A percentile compares a stretch with the other conserved stretches of the same genome.
Conservation (phyloP, 2,797 vertebrate genomes). For the Leptoclinus maculatus region DNA sequence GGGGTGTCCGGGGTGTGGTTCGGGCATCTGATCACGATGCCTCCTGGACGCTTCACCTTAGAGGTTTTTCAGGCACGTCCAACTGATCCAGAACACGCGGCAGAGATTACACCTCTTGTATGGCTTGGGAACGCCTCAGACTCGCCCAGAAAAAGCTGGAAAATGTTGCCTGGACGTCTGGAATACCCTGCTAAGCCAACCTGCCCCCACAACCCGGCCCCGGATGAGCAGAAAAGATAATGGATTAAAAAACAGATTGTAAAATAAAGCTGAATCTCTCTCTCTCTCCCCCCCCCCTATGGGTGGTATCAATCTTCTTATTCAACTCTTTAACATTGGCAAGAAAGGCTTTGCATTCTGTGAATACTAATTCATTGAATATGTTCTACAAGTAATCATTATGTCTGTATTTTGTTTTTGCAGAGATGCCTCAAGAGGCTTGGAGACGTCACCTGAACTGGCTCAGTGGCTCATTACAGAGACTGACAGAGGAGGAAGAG, state of each 20-base stretch:
- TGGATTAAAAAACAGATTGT: background rate
- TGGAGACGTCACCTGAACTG: conserved; percentile 81
- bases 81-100: background rate
- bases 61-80: background rate
- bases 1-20: background rate
- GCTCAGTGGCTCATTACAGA: conserved; percentile 79
- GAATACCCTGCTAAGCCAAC: background rate
- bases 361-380: background rate
- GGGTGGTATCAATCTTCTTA: background rate
- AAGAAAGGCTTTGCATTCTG: conserved; percentile 3
- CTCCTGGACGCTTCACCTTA: background rate
- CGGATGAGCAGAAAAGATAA: background rate
- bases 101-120: background rate
- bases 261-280: background rate
- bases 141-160: background rate
- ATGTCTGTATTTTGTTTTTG: conserved; percentile 37
- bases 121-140: background rate
- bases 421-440: conserved; percentile 80
- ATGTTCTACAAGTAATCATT: conserved; percentile 20
- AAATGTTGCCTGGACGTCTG: background rate
- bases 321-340: background rate
- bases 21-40: background rate
- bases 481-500: conserved; percentile 74
- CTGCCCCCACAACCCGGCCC: background rate
- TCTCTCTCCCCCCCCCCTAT: background rate